These are phyloP conservation scores for Prorops nasuta DNA, from an alignment of 1,140 invertebrate species.

Conservation along the genomic window DNA sequence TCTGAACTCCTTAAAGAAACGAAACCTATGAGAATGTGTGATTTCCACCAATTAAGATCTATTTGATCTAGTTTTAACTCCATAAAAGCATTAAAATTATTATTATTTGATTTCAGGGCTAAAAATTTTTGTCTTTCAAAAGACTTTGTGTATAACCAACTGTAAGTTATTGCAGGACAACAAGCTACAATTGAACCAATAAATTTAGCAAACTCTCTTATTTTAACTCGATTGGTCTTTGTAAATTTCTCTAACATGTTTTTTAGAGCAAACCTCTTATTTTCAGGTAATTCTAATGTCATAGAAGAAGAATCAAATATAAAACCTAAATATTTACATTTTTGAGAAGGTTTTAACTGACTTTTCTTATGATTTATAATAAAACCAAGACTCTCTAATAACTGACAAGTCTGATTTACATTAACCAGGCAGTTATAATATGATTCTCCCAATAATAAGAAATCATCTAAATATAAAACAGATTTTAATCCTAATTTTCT, in stretches of 20 bases:
- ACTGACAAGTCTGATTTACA: background rate
- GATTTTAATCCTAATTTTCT: background rate
- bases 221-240: constrained; percentile 2
- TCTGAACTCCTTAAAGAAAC: constrained; percentile 13
- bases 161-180: constrained; percentile 18
- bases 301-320: background rate
- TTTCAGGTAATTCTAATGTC: background rate
- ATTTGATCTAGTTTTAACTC: background rate
- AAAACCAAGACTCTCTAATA: constrained; percentile 11
- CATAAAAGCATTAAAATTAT: background rate
- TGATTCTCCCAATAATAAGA: background rate
- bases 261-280: background rate
- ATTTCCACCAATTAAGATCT: constrained; percentile 26
- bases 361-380: constrained; percentile 8
- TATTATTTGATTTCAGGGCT: background rate
- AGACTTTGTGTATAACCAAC: constrained; percentile 16
- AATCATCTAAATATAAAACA: constrained; percentile 6
- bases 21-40: constrained; percentile 3
- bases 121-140: constrained; percentile 17
- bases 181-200: constrained; percentile 9
- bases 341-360: background rate
- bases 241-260: background rate
- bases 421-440: background rate
- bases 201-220: constrained; percentile 18
- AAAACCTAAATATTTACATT: constrained; percentile 7